Evolutionary conservation across 2,888 invertebrate species (phyloP).

Genomic region (Drosophila pseudotalamancana): DNA sequence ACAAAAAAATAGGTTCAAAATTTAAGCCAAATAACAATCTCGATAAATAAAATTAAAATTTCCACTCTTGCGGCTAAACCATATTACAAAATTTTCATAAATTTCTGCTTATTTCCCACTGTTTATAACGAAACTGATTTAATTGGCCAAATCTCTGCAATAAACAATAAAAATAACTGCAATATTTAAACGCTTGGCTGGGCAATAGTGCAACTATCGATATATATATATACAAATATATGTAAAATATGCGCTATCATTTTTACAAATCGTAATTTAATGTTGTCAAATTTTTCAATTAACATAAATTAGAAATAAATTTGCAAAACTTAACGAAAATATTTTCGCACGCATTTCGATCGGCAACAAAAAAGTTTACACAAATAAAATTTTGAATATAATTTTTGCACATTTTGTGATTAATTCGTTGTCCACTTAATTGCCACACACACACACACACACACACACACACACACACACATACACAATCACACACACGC

Average conservation of each 20-base stretch:
- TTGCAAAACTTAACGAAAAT: slow-evolving; percentile 26
- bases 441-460: slow-evolving; percentile 33
- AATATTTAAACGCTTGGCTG: not conserved
- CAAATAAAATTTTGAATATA: slow-evolving; percentile 37
- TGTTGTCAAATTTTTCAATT: slow-evolving; percentile 60
- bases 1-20: too few relatives aligned
- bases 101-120: not conserved
- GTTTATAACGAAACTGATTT: not conserved
- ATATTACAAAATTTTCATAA: not conserved
- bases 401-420: slow-evolving; percentile 53
- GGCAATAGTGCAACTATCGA: slow-evolving; percentile 2
- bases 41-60: not conserved
- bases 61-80: too few relatives aligned
- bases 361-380: slow-evolving; percentile 32
- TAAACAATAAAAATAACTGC: not conserved
- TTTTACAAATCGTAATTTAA: slow-evolving; percentile 6
- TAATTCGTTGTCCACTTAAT: slow-evolving; percentile 64
- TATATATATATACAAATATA: not conserved
- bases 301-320: slow-evolving; percentile 58
- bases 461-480: slow-evolving; percentile 1
- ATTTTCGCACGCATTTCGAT: slow-evolving; percentile 18
- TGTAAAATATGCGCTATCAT: slow-evolving; percentile 1
- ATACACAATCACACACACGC: not conserved
- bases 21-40: too few relatives aligned
- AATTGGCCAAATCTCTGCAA: not conserved